Conservation (phyloP, 1,140 invertebrate genomes). For the Semibalanus balanoides region DNA sequence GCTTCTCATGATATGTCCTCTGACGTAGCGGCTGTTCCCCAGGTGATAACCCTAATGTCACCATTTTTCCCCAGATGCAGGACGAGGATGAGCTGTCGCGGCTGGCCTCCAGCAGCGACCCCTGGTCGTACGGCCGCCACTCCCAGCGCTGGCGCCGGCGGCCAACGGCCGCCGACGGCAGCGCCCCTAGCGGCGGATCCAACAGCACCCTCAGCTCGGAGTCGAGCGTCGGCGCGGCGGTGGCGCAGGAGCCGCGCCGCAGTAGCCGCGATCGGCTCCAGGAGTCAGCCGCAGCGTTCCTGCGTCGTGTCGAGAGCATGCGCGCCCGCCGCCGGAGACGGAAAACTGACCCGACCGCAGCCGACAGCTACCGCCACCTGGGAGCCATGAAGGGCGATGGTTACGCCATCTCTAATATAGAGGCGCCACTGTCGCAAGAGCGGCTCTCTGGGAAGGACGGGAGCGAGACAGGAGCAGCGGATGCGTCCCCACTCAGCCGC, state of each 20-base stretch:
- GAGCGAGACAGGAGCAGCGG: not conserved
- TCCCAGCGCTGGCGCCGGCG: not conserved
- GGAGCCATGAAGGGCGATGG: not conserved
- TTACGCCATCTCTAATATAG: not conserved
- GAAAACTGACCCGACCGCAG: not conserved
- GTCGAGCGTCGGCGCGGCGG: not conserved
- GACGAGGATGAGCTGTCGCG: not conserved
- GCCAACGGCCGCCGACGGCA: no score
- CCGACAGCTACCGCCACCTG: not conserved
- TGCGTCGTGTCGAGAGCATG: not conserved
- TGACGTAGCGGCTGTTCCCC: no score
- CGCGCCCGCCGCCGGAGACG: no score
- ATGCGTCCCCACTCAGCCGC: not conserved
- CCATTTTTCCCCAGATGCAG: slow-evolving; percentile 7
- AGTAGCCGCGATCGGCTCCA: not conserved
- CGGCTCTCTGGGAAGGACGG: not conserved
- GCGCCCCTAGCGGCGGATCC: not conserved
- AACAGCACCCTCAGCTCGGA: not conserved
- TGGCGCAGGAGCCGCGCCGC: not conserved
- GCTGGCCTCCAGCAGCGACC: not conserved
- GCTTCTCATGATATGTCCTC: no score
- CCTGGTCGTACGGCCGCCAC: not conserved
- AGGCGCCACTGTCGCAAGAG: not conserved
- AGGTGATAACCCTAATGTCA: no score
- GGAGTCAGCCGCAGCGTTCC: not conserved